Conservation (phyloP, 2,113 vertebrate genomes). For the Dinomys branickii region DNA sequence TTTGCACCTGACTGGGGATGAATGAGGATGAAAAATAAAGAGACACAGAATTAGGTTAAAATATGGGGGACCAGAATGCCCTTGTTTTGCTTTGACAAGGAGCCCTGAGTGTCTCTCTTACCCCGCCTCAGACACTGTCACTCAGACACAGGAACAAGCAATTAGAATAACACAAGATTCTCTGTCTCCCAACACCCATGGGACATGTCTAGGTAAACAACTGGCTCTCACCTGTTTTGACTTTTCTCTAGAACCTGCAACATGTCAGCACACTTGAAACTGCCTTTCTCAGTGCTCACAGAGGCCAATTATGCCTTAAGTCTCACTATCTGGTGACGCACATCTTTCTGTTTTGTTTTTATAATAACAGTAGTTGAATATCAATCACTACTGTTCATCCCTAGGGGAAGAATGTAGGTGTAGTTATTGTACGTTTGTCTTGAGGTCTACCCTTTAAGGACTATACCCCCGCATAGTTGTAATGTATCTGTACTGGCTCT, state of each 20-base stretch:
- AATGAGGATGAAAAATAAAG: background rate
- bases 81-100: background rate
- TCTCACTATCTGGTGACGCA: background rate
- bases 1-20: background rate
- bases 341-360: background rate
- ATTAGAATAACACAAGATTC: background rate
- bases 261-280: background rate
- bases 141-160: background rate
- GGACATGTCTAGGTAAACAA: background rate
- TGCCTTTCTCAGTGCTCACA: background rate
- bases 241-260: background rate
- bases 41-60: background rate
- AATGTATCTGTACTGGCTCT: background rate
- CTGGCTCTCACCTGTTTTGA: background rate
- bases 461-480: background rate
- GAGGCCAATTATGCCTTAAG: background rate
- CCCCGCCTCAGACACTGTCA: background rate
- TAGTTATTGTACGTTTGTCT: background rate
- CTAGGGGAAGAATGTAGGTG: background rate
- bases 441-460: background rate
- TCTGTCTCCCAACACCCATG: background rate
- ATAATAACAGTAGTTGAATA: background rate
- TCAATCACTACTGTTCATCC: background rate
- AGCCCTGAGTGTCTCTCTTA: background rate
- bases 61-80: background rate